Base-by-base conservation (phyloP, 2,797 vertebrate genomes). In the Pristis pectinata region DNA sequence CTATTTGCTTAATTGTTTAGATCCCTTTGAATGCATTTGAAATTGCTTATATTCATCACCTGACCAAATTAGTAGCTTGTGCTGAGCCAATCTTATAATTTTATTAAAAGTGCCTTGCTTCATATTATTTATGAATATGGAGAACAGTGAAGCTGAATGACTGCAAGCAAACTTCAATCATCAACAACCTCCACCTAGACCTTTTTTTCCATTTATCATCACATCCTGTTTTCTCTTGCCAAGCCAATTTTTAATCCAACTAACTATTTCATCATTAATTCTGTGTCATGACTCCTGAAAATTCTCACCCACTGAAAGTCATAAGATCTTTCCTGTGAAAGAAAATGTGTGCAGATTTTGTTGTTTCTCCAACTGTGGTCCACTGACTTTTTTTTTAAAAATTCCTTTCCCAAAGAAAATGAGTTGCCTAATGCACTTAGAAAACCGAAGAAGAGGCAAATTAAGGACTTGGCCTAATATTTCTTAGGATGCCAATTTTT, bases 101-200 rank as follows among this genome's bases (percentile, higher is more conserved):
- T 41, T 67, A 91, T 61, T 91, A 41, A 67, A 67, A 91, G 87
- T 22, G 41, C n/a, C n/a, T 67, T 67, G 8, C 61, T 41, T 37
- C 87, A 9, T 41, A 91, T 91, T 91, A 91, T 91, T 91, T 91
- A 91, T 67, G 61, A 91, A 91, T 67, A 67, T 64, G 64, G 87
- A 67, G n/a, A 91, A 41, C 61, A 67, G 87, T 91, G 4, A 61
- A 91, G n/a, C 87, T 91, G 85, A 61, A 87, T 87, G 27, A 11
- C 83, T 64, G 87, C 56, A 37, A 22, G 59, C 61, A 37, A 91
- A 64, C 59, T 89, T 89, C 59, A 67, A 34, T 85, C 82, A 91
- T 37, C 17, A 64, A 41, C 19, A 67, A 67, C 87, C 61, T 91
- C 87, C 61, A 67, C 19, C n/a, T 91, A 9, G n/a, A 64, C n/a